A percentile compares a stretch with the other conserved stretches of the same genome.
Evolutionary conservation across 2,888 invertebrate species (phyloP).

Genomic region (Marronus borbonicus): DNA sequence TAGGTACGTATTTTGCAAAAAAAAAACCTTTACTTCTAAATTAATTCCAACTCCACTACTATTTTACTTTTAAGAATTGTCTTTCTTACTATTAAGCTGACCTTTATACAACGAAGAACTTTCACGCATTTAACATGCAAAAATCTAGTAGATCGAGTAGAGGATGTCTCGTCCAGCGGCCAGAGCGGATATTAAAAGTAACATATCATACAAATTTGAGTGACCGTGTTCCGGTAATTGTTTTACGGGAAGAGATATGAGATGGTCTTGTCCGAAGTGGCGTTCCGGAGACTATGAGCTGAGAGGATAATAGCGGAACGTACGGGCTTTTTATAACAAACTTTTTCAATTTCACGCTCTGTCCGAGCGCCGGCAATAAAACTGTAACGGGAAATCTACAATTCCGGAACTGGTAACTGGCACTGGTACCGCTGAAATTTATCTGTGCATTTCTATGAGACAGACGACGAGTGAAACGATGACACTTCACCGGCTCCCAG

Average conservation of each 20-base stretch:
- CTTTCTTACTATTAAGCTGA: too few relatives aligned
- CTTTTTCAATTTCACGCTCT: slow-evolving; percentile 70
- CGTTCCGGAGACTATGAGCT: slow-evolving; percentile 10
- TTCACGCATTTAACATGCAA: too few relatives aligned
- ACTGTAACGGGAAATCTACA: slow-evolving; percentile 68
- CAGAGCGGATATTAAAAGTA: slow-evolving; percentile 54
- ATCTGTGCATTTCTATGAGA: slow-evolving; percentile 65
- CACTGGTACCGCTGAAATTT: slow-evolving; percentile 60
- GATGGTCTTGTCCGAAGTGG: slow-evolving; percentile 55
- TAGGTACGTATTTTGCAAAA: too few relatives aligned
- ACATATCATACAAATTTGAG: slow-evolving; percentile 54
- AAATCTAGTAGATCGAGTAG: neutral
- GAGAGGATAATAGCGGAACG: slow-evolving; percentile 48
- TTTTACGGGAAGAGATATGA: slow-evolving; percentile 64
- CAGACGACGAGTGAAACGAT: slow-evolving; percentile 58
- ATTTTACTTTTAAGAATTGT: too few relatives aligned
- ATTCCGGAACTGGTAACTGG: slow-evolving; percentile 61
- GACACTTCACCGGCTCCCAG: slow-evolving; percentile 54
- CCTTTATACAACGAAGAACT: too few relatives aligned
- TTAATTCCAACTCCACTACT: too few relatives aligned
- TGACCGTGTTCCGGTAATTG: slow-evolving; percentile 61
- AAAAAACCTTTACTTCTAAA: too few relatives aligned
- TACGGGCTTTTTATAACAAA: slow-evolving; percentile 66
- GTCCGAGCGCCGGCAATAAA: slow-evolving; percentile 67
- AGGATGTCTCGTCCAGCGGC: slow-evolving; percentile 51